phyloP scores from a whole-genome alignment of 2,888 invertebrate genomes.

The Dryobotodes eremita region DNA sequence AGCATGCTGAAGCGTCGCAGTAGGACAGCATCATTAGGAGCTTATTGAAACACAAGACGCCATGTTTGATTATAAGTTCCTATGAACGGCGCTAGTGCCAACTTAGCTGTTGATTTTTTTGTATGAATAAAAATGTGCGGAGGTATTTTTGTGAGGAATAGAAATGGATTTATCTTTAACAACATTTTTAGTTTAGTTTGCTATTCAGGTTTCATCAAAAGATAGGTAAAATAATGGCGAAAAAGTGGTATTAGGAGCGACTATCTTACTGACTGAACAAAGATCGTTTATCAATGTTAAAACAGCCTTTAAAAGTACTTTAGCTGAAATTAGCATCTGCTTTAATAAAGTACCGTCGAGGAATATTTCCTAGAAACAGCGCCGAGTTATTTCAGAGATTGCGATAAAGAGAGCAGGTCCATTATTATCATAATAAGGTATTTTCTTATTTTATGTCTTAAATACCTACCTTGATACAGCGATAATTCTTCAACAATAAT shows the following conservation, averaged over 20 bases:
- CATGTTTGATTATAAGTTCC: no score
- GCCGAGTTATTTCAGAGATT: neutral
- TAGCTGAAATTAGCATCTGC: neutral
- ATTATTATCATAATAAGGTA: neutral
- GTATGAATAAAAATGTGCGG: neutral
- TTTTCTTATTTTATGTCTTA: neutral
- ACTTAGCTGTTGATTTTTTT: constrained; percentile 10
- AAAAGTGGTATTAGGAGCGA: neutral
- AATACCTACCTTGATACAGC: neutral
- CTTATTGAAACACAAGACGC: no score
- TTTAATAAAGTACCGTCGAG: neutral
- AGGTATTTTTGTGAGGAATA: neutral
- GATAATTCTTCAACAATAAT: neutral
- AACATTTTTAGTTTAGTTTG: neutral
- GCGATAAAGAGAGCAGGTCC: neutral
- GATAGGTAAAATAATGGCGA: neutral
- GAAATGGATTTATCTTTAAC: neutral
- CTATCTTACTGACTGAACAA: neutral
- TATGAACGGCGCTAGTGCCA: neutral
- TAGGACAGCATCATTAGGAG: no score
- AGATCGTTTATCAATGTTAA: constrained; percentile 6
- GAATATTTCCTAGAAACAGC: neutral
- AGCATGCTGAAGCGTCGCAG: no score
- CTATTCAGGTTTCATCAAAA: neutral
- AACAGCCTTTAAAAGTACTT: neutral